Evolutionary conservation across 2,888 invertebrate genomes (phyloP), one percentile per base, ranked within the genome.

Genomic region (Nasonia oneida): DNA sequence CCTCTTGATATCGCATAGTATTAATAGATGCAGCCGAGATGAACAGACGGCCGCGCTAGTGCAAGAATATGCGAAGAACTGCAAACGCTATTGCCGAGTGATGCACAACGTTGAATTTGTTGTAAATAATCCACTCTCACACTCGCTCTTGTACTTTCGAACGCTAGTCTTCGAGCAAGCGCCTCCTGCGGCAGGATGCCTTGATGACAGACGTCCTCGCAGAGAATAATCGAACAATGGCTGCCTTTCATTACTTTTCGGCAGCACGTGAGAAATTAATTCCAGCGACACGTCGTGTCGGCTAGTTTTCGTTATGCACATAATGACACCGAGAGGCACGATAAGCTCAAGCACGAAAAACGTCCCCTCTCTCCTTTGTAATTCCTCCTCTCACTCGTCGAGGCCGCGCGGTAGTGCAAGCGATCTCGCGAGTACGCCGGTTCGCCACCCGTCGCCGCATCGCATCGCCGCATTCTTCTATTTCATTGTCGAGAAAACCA

Each of bases 401-500:
- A 73, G 82, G 85, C 57, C 57, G 57, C 5, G 8, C 23, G 6
- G 57, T 1, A 8, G 57, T 70, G 81, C 82, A 83, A 71, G 81
- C 84, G 71, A 84, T 83, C 15, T 37, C 76, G 71, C 78, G 71
- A n/a, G 2, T 50, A 23, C 64, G 4, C 5, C 15, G 78, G 81
- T 84, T 50, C 84, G 81, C 75, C 64, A 87, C 86, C 86, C 87
- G 87, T 87, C 89, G 88, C 90, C 91, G 90, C 92, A 91, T 92
- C 92, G 42, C 67, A 18, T 57, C 73, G 78, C 57, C 84, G 91
- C 92, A 93, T 93, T 93, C 92, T 93, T 93, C 93, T 93, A 93
- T 93, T 93, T 93, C 93, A 93, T 92, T 93, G 93, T 93, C 92
- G 93, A 93, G 93, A 93, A 93, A 93, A 93, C 93, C 93, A 93